Conservation (phyloP, 2,113 vertebrate genomes). For the Zosterops pallidus region DNA sequence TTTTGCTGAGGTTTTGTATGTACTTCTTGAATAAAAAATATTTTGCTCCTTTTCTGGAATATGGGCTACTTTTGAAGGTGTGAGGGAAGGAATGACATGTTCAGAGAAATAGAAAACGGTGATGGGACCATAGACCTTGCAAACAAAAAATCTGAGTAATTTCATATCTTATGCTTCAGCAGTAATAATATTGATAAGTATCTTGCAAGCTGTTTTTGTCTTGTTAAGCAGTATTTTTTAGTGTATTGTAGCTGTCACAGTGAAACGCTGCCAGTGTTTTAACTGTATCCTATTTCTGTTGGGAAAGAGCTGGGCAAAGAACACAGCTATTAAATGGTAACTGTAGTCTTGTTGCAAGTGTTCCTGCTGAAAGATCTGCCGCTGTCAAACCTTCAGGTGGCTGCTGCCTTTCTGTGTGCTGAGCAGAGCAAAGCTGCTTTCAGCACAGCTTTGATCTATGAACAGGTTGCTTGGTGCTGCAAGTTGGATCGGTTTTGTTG, state of each 20-base stretch:
- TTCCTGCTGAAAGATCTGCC: background rate
- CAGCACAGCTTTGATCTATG: background rate
- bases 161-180: background rate
- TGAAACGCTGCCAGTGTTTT: background rate
- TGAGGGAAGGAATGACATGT: background rate
- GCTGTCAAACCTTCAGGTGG: background rate
- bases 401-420: background rate
- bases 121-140: background rate
- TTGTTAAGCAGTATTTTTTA: background rate
- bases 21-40: background rate
- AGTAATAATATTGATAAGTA: background rate
- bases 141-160: background rate
- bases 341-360: background rate
- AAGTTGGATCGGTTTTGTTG: background rate
- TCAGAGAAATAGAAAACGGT: background rate
- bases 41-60: background rate
- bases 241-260: background rate
- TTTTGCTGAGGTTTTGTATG: background rate
- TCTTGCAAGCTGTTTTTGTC: background rate
- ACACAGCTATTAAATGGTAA: background rate
- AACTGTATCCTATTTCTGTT: background rate
- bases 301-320: background rate
- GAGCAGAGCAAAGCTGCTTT: background rate
- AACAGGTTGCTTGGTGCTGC: background rate
- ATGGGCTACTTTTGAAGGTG: background rate